Conservation (phyloP, 2,888 invertebrate species). For the Aspidapion aeneum region DNA sequence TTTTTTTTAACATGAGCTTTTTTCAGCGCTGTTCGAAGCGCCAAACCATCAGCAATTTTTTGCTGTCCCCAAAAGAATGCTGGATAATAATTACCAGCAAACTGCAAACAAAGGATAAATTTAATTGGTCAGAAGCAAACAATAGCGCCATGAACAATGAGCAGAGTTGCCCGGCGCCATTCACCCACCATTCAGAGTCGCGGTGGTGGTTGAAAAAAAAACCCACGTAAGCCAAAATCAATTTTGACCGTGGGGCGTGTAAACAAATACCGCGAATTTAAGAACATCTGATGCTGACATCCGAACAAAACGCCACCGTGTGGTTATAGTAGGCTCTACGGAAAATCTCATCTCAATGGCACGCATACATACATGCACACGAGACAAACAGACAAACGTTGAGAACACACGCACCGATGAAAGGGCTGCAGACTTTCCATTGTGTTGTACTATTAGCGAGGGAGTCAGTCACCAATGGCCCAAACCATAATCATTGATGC, state of each 20-base stretch:
- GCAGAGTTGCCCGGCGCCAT: not conserved
- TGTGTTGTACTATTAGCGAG: not conserved
- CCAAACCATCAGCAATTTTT: too few species aligned
- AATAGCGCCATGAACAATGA: not conserved
- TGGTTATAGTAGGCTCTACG: not conserved
- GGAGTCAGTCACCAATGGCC: not conserved
- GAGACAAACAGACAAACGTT: not conserved
- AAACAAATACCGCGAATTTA: slow-evolving; percentile 34
- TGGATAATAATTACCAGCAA: not conserved
- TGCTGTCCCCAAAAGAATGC: not conserved
- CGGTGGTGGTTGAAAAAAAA: not conserved
- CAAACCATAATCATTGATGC: not conserved
- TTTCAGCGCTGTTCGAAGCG: too few species aligned
- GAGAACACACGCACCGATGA: not conserved
- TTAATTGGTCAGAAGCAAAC: not conserved
- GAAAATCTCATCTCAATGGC: not conserved
- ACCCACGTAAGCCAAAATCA: not conserved
- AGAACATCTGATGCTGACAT: slow-evolving; percentile 54
- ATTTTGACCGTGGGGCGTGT: not conserved
- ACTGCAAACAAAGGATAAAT: not conserved
- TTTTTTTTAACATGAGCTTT: too few species aligned
- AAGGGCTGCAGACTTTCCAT: not conserved
- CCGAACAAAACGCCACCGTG: slow-evolving; percentile 45
- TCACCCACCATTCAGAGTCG: too few species aligned
- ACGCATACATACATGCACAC: slow-evolving; percentile 2